phyloP scores from a whole-genome alignment of 2,113 vertebrate genomes.

The Cariama cristata region DNA sequence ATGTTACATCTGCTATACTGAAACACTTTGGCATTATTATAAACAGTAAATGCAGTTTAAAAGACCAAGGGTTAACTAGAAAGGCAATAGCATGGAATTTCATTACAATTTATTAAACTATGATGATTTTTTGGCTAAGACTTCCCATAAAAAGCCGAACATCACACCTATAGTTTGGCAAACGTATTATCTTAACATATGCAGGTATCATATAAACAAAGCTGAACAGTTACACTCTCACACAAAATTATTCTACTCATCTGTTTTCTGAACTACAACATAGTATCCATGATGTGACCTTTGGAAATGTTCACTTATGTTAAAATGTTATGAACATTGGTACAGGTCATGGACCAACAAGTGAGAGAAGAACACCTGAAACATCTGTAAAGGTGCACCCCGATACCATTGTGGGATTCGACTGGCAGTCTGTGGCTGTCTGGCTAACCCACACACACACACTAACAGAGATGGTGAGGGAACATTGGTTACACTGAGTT shows the following conservation, averaged over 20 bases:
- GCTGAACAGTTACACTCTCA: neutral
- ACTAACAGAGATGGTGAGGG: neutral
- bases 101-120: neutral
- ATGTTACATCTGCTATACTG: neutral
- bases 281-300: neutral
- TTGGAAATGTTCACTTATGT: neutral
- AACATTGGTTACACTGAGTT: neutral
- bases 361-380: neutral
- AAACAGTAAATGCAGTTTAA: neutral
- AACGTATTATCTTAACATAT: neutral
- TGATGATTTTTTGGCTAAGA: neutral
- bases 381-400: neutral
- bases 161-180: neutral
- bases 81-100: neutral
- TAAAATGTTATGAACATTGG: neutral
- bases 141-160: neutral
- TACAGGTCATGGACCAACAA: neutral
- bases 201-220: neutral
- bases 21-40: neutral
- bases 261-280: neutral
- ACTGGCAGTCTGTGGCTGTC: neutral
- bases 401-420: fast-evolving
- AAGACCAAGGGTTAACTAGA: neutral
- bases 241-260: neutral
- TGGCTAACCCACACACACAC: neutral